Base-by-base conservation (phyloP, 2,888 invertebrate species). In the Andrena bucephala region DNA sequence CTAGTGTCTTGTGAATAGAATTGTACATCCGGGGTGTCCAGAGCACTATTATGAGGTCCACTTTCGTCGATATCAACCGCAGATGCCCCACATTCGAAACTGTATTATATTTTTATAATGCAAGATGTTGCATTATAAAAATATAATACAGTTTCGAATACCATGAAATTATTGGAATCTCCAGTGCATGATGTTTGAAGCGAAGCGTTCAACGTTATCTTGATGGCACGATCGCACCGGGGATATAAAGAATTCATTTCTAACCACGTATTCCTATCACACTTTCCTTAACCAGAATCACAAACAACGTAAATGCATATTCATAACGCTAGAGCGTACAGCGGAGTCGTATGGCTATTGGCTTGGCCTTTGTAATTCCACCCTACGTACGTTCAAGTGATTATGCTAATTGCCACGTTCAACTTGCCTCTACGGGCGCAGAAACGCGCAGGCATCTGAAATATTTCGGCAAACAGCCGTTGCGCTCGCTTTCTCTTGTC, bases 381-480 rank as follows among this genome's bases (percentile, higher is more conserved):
- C 63, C 50, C 29, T 50, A 57, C 50, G 36, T 54, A 72, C 20
- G 54, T 71, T 48, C 24, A 29, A 29, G 52, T 67, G 33, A 50
- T 80, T 68, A 72, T 59, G 80, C 63, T 72, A 80, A 81, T 80
- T 68, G 24, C 29, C 10, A 33, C 50, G 57, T 36, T 63, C 71
- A n/a, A 80, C 71, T 31, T 27, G 42, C 42, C 42, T 54, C 62
- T 42, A 33, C 13, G 54, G 60, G 54, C 29, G 67, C 52, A 42
- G 63, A 59, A 29, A 60, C 66, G 59, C 10, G 48, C 59, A 27
- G 50, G 36, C 13, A 69, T 77, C 24, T 52, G 27, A 54, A 60
- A 63, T 57, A 83, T 74, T 77, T 83, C 27, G 67, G 63, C 48
- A 48, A 33, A 77, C 65, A 70, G 67, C 72, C 57, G 0, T 31